Evolutionary conservation across 2,888 invertebrate species (phyloP), one percentile per base, ranked within the genome.

Genomic region (Arenicola marina): DNA sequence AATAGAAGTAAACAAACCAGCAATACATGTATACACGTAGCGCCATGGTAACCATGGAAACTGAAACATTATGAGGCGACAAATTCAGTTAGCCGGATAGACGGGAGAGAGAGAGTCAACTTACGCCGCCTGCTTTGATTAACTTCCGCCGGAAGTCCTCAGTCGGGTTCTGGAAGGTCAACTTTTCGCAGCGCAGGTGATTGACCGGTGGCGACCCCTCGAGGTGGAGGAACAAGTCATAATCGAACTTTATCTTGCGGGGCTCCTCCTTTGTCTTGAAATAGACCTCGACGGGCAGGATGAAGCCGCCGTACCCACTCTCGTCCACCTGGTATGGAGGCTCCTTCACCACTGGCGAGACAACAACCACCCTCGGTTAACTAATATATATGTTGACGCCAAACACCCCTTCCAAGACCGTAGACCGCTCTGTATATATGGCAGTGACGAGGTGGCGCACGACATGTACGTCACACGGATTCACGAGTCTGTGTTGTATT

Each of bases 281-380:
- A 83, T 92, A 90, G 72, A 97, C 90, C 78, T 95, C 93, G 76
- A 97, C 93, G 0, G 92, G 91, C 64, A 97, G 86, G 54, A 88
- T 87, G 83, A 97, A 97, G 34, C 96, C 94, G 64, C 95, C 96
- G 87, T 97, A 97, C 4, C 97, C 96, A n/a, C 93, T 92, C 83
- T 96, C 95, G 75, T 91, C 90, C 33, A 97, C 88, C 56, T 88
- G 86, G 85, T 92, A 97, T 1, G 96, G 96, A 56, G 95, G 93
- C 71, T 93, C 93, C 79, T 93, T 94, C 2, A 93, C 87, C 74
- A 91, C 94, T 94, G 86, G n/a, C n/a, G n/a, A n/a, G n/a, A n/a
- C n/a, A n/a, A n/a, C n/a, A n/a, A n/a, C n/a, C n/a, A n/a, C n/a
- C n/a, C n/a, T n/a, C n/a, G n/a, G n/a, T n/a, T n/a, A n/a, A n/a